A percentile compares a stretch with the other conserved stretches of the same genome.
Conservation (phyloP, 2,888 invertebrate species). For the Eugnorisma glareosa region DNA sequence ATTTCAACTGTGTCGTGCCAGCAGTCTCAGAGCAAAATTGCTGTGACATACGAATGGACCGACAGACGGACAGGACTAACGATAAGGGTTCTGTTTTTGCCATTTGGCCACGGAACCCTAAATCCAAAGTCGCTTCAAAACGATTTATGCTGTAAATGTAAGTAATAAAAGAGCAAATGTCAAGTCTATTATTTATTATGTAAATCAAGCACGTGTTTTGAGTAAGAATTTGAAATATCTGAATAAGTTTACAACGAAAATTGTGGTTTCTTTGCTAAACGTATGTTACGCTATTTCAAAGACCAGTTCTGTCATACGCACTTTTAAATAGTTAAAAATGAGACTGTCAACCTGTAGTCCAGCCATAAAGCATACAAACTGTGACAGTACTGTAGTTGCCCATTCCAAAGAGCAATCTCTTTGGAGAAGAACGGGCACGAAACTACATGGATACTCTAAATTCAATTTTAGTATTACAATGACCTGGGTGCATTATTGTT, state of each 20-base stretch:
- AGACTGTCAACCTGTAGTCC: not conserved
- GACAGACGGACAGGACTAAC: not conserved
- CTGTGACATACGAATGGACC: not conserved
- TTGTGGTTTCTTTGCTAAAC: not conserved
- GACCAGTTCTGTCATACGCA: not conserved
- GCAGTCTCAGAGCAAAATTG: not conserved
- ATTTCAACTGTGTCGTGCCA: not conserved
- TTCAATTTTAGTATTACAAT: not conserved
- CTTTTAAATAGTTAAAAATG: not conserved
- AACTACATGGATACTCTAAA: not conserved
- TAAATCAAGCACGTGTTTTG: slow-evolving; percentile 30
- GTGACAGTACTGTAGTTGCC: not conserved
- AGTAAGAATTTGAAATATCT: slow-evolving; percentile 1
- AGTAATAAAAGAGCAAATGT: slow-evolving; percentile 35
- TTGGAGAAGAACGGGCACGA: not conserved
- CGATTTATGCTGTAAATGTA: slow-evolving; percentile 17
- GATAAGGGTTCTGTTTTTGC: not conserved
- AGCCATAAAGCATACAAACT: not conserved
- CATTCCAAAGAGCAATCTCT: not conserved
- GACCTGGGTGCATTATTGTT: not conserved
- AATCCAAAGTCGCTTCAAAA: slow-evolving; percentile 15
- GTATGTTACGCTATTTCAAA: not conserved
- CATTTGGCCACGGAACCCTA: not conserved
- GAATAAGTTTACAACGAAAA: not conserved
- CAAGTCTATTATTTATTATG: slow-evolving; percentile 25